These are phyloP conservation scores for Cricetomys ansorgei DNA, from an alignment of 2,113 vertebrate genomes.

Conservation along the genomic window DNA sequence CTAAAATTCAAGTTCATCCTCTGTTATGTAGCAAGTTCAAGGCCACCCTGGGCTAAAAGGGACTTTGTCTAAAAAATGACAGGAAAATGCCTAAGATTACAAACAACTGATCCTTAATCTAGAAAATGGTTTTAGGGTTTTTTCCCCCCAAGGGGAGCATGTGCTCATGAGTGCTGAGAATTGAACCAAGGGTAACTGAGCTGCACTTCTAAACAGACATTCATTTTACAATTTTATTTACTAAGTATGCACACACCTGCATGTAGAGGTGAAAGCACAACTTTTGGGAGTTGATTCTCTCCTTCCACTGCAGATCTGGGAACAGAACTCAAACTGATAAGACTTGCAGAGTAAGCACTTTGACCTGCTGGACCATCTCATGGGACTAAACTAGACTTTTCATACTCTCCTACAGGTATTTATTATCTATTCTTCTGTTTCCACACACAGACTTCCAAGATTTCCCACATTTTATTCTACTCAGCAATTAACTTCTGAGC, in stretches of 20 bases:
- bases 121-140: neutral
- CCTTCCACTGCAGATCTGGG: neutral
- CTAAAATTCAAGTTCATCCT: neutral
- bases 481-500: neutral
- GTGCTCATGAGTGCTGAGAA: neutral
- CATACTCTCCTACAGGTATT: neutral
- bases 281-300: neutral
- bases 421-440: constrained; percentile 45
- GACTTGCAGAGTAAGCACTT: neutral
- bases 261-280: too few relatives aligned
- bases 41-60: neutral
- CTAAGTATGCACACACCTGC: neutral
- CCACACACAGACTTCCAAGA: constrained; percentile 38
- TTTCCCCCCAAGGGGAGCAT: neutral
- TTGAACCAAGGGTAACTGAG: neutral
- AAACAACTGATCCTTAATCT: too few relatives aligned
- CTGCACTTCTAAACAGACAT: neutral
- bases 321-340: neutral
- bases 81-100: neutral
- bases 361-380: neutral
- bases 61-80: neutral
- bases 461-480: constrained; percentile 18
- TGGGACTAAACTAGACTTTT: neutral
- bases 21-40: neutral
- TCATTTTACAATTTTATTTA: neutral